These are phyloP conservation scores for Tragelaphus scriptus DNA, from an alignment of 2,113 vertebrate genomes.

Conservation along the genomic window DNA sequence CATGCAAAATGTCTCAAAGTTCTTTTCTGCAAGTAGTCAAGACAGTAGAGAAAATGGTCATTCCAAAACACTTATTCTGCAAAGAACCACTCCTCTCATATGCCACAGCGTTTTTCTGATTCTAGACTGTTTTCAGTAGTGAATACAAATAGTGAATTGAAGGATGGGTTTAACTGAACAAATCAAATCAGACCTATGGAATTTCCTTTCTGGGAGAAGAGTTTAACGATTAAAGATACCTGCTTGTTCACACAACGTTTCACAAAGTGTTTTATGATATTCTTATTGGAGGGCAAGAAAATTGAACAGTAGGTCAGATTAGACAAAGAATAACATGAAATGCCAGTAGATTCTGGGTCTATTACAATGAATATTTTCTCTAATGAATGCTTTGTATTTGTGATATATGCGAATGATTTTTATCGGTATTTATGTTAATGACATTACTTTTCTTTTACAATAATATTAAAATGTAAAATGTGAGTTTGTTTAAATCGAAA, in stretches of 20 bases:
- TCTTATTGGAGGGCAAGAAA: neutral
- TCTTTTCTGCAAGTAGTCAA: neutral
- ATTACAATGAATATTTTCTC: neutral
- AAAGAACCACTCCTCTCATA: neutral
- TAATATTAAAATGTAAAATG: neutral
- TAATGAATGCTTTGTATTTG: neutral
- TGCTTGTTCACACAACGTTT: neutral
- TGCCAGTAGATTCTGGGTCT: neutral
- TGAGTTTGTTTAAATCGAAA: constrained; percentile 2
- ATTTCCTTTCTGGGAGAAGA: neutral
- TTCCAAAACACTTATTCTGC: neutral
- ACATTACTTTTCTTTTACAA: neutral
- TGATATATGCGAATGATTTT: neutral
- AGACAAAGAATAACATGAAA: neutral
- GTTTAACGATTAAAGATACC: neutral
- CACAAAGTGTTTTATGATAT: neutral
- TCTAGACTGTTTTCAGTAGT: neutral
- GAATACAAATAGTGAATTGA: neutral
- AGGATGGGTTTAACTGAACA: neutral
- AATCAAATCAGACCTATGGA: neutral
- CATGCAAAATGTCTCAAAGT: neutral
- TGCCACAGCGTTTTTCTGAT: neutral
- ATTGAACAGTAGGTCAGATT: neutral
- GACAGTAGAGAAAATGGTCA: neutral
- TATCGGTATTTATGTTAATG: neutral